These are phyloP conservation scores for Hypanus sabinus DNA, from an alignment of 2,113 vertebrate genomes.

Conservation along the genomic window DNA sequence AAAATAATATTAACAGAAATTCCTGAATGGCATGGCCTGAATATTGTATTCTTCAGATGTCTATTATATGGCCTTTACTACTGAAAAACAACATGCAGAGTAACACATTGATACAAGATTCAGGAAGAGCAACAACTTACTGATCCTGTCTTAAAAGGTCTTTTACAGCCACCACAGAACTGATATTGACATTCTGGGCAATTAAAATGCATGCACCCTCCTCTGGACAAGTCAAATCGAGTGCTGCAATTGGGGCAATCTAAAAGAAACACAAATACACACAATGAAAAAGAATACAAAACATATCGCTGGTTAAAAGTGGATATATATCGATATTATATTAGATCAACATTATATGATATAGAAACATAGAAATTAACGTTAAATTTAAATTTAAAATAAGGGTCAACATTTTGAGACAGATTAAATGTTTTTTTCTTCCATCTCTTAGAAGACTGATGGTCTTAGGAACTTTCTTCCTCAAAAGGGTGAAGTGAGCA, in stretches of 20 bases:
- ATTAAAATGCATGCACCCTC: slow-evolving; percentile 66
- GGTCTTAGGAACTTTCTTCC: no score
- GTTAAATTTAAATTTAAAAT: no score
- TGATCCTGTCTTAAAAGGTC: slow-evolving; percentile 50
- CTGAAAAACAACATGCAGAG: no score
- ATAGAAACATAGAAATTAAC: no score
- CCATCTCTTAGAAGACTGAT: no score
- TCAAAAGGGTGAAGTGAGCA: no score
- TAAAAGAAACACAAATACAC: slow-evolving; percentile 42
- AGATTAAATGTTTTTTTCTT: no score
- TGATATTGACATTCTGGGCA: slow-evolving; percentile 61
- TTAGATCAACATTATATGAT: not conserved
- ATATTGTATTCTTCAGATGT: not conserved
- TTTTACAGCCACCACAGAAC: slow-evolving; percentile 58
- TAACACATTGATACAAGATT: not conserved
- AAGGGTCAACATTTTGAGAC: no score
- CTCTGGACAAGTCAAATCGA: slow-evolving; percentile 59
- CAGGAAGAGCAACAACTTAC: slow-evolving; percentile 47
- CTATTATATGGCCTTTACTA: not conserved
- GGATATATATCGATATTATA: not conserved
- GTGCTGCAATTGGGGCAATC: slow-evolving; percentile 61
- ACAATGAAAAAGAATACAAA: not conserved
- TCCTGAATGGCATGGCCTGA: no score
- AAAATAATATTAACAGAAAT: no score
- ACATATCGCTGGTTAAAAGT: not conserved